These are phyloP conservation scores for Rotaria macrura DNA, from an alignment of 2,888 invertebrate species.

Conservation along the genomic window DNA sequence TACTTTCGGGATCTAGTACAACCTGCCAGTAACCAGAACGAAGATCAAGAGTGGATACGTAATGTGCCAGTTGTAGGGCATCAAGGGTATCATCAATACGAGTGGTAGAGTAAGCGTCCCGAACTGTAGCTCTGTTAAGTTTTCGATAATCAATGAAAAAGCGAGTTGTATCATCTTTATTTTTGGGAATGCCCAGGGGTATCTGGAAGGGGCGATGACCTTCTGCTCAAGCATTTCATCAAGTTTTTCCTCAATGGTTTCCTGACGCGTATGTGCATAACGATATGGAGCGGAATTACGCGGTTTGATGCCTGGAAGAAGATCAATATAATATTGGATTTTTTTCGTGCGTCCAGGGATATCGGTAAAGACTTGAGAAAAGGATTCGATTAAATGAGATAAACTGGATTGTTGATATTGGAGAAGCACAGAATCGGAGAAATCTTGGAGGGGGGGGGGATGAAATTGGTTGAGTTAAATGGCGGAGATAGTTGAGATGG, in stretches of 20 bases:
- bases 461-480: no score
- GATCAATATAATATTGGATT: not conserved
- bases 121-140: slow-evolving; percentile 16
- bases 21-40: slow-evolving; percentile 37
- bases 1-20: slow-evolving; percentile 32
- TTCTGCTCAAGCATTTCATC: not conserved
- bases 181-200: not conserved
- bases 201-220: slow-evolving; percentile 21
- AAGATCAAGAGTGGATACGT: slow-evolving; percentile 36
- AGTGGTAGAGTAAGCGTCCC: slow-evolving; percentile 16
- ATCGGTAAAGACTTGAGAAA: not conserved
- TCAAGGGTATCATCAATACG: slow-evolving; percentile 24
- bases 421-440: no score
- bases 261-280: no score
- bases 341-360: not conserved
- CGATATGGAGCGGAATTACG: not conserved
- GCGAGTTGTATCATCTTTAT: slow-evolving; percentile 7
- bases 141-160: slow-evolving; percentile 23
- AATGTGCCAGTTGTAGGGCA: not conserved
- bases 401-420: no score
- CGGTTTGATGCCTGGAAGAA: not conserved
- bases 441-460: no score
- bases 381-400: no score
- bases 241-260: no score
- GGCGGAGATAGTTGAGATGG: no score